A percentile compares a stretch with the other conserved stretches of the same genome.
phyloP scores from a whole-genome alignment of 2,113 vertebrate genomes.

The Porphyrio hochstetteri region DNA sequence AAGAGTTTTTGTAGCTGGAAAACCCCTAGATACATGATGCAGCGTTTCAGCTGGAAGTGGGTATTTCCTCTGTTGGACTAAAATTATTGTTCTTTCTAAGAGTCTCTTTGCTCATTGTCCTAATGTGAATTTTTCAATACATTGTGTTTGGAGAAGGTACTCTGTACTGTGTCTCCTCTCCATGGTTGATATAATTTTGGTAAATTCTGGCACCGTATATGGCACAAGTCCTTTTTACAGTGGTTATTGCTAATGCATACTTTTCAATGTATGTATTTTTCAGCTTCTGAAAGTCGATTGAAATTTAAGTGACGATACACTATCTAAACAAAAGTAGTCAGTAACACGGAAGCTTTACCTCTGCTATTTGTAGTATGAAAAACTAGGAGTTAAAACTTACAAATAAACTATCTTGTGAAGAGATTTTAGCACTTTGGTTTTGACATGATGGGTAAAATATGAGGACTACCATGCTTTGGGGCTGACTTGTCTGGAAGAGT shows the following conservation, averaged over 20 bases:
- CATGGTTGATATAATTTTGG: background rate
- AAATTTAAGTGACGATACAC: fast-evolving
- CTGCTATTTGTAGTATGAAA: background rate
- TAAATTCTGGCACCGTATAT: fast-evolving
- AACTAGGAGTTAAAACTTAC: background rate
- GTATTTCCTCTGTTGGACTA: background rate
- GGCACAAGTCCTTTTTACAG: background rate
- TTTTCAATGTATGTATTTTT: background rate
- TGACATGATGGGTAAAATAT: background rate
- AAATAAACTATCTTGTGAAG: fast-evolving
- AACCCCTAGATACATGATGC: background rate
- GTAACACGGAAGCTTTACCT: background rate
- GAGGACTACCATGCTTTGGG: fast-evolving
- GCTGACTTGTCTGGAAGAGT: background rate
- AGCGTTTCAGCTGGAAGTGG: background rate
- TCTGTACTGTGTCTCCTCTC: background rate
- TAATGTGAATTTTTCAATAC: background rate
- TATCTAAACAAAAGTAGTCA: background rate
- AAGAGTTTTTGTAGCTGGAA: background rate
- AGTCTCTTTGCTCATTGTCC: background rate
- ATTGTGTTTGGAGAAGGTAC: background rate
- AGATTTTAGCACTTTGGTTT: background rate
- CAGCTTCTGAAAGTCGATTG: background rate
- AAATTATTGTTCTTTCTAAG: background rate
- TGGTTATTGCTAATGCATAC: background rate